Conservation (phyloP, 1,140 invertebrate species). For the Scaptomyza pallida region DNA sequence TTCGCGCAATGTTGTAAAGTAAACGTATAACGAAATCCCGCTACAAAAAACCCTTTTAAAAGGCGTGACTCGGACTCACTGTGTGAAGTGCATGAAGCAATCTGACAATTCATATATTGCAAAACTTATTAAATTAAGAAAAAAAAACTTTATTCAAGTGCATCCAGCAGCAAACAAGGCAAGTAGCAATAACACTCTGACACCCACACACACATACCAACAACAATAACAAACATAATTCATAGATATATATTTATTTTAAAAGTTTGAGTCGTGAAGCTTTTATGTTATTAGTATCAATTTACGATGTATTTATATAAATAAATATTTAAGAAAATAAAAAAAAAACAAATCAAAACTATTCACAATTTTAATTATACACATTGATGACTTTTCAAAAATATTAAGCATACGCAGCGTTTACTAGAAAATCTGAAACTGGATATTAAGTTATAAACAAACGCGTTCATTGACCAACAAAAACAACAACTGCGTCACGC, state of each 20-base stretch:
- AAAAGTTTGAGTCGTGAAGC: conserved; percentile 2
- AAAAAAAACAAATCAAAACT: conserved; percentile 18
- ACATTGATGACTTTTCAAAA: conserved; percentile 38
- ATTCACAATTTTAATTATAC: conserved; percentile 46
- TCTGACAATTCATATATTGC: conserved; percentile 7
- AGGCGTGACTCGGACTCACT: conserved; percentile 3
- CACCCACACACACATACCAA: conserved; percentile 37
- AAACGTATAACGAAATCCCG: conserved; percentile 10
- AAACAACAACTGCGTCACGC: conserved; percentile 52
- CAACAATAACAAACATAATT: conserved; percentile 22
- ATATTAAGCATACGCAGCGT: conserved; percentile 33
- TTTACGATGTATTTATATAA: conserved; percentile 40
- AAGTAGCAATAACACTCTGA: conserved; percentile 15
- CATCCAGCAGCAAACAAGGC: conserved; percentile 23
- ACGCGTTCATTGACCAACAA: conserved; percentile 76
- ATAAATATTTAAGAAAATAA: conserved; percentile 3
- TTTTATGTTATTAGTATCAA: conserved; percentile 23
- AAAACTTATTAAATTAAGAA: conserved; percentile 2
- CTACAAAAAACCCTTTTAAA: conserved; percentile 18
- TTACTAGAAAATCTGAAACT: conserved; percentile 48
- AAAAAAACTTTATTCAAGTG: background rate
- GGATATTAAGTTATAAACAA: conserved; percentile 51
- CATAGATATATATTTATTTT: conserved; percentile 27
- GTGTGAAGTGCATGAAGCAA: conserved; percentile 13
- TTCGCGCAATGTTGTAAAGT: conserved; percentile 29